A percentile compares a stretch with the other conserved stretches of the same genome.
Evolutionary conservation across 2,113 vertebrate genomes (phyloP).

Genomic region (Todiramphus chloris): DNA sequence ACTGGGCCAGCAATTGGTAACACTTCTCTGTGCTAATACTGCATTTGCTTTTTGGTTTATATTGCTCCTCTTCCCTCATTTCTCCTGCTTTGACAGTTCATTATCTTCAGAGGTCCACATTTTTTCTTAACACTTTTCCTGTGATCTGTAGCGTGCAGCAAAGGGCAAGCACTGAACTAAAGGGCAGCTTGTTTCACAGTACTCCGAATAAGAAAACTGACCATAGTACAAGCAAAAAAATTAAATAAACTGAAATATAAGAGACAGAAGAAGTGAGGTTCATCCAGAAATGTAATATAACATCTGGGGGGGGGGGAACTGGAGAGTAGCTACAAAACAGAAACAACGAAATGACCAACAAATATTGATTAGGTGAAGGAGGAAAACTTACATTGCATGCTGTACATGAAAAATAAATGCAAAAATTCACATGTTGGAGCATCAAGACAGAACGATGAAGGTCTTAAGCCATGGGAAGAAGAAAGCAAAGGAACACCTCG

Average conservation of each 20-base stretch:
- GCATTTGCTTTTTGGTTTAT: background rate
- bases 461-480: background rate
- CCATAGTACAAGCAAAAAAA: constrained; percentile 43
- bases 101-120: background rate
- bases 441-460: background rate
- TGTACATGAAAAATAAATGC: constrained; percentile 53
- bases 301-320: background rate
- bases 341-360: constrained; percentile 53
- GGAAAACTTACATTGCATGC: constrained; percentile 31
- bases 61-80: background rate
- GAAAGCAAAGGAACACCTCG: background rate
- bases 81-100: background rate
- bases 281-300: constrained; percentile 67
- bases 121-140: background rate
- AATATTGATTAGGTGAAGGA: background rate
- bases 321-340: constrained; percentile 37
- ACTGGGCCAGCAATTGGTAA: background rate
- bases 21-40: background rate
- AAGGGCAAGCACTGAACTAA: background rate
- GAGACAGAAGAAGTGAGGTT: constrained; percentile 42
- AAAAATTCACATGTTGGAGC: constrained; percentile 11
- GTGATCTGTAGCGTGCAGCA: background rate
- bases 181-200: constrained; percentile 62
- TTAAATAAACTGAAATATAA: constrained; percentile 52
- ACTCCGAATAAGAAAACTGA: constrained; percentile 37